phyloP scores from a whole-genome alignment of 2,113 vertebrate genomes.

The Phylloscopus trochilus region DNA sequence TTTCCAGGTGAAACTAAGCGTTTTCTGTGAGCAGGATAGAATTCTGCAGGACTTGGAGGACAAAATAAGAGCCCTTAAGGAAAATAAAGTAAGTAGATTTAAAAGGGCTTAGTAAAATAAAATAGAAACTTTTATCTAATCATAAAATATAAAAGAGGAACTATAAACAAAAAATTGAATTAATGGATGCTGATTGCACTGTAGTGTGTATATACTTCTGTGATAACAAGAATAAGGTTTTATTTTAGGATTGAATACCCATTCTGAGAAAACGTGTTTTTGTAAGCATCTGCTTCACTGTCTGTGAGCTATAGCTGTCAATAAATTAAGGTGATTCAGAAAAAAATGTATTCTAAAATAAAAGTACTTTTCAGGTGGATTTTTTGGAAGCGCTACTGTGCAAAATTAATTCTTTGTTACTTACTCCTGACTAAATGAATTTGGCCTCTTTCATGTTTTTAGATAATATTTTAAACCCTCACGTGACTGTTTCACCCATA shows the following conservation, averaged over 20 bases:
- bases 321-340: background rate
- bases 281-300: background rate
- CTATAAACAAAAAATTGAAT: background rate
- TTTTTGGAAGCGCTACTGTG: background rate
- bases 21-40: conserved; percentile 96
- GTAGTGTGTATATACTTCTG: background rate
- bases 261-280: background rate
- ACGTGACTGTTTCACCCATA: background rate
- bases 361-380: background rate
- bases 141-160: background rate
- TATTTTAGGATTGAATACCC: background rate
- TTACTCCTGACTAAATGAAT: background rate
- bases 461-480: background rate
- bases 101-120: background rate
- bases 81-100: conserved; percentile 86
- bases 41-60: conserved; percentile 93
- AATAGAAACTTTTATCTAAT: background rate
- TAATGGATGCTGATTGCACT: background rate
- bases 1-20: conserved; percentile 89
- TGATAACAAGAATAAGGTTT: background rate
- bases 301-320: background rate
- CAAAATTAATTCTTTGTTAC: background rate
- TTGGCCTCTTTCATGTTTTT: background rate
- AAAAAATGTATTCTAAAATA: background rate
- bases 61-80: conserved; percentile 90